These are phyloP conservation scores for Parnassius apollo DNA, from an alignment of 2,888 invertebrate species.

Conservation along the genomic window DNA sequence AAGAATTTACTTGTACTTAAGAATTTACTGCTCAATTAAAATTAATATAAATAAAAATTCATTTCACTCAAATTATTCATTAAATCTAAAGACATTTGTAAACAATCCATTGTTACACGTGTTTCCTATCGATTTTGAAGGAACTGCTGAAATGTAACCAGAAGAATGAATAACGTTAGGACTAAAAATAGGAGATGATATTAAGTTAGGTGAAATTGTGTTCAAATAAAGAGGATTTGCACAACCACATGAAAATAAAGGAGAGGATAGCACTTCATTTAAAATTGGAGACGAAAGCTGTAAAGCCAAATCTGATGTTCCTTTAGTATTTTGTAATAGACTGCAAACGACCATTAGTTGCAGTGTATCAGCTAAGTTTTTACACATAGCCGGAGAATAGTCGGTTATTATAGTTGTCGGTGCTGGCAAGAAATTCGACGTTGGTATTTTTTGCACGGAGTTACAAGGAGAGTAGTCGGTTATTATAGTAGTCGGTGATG, in stretches of 20 bases:
- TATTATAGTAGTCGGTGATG: conserved; percentile 49
- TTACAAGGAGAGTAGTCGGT: conserved; percentile 57
- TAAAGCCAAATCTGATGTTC: conserved; percentile 44
- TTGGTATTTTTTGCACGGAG: conserved; percentile 26
- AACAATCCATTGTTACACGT: conserved; percentile 26
- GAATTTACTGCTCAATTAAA: conserved; percentile 15
- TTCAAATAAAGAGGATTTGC: conserved; percentile 38
- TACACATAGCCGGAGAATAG: conserved; percentile 59
- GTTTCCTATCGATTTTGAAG: conserved; percentile 28
- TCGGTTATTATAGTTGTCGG: conserved; percentile 59
- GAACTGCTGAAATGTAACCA: conserved; percentile 31
- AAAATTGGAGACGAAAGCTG: conserved; percentile 50
- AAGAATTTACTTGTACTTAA: conserved; percentile 11
- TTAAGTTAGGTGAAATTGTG: conserved; percentile 21
- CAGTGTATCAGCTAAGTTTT: conserved; percentile 59
- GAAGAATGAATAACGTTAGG: conserved; percentile 33
- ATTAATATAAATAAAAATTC: neutral
- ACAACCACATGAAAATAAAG: conserved; percentile 45
- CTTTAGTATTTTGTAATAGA: conserved; percentile 50
- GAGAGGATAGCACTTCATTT: conserved; percentile 46
- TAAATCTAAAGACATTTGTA: conserved; percentile 31
- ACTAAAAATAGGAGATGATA: conserved; percentile 29
- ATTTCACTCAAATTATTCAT: conserved; percentile 13
- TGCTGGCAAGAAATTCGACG: conserved; percentile 31
- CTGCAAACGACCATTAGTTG: conserved; percentile 63